Base-by-base conservation (phyloP, 1,140 invertebrate species). In the Papilio xuthus region DNA sequence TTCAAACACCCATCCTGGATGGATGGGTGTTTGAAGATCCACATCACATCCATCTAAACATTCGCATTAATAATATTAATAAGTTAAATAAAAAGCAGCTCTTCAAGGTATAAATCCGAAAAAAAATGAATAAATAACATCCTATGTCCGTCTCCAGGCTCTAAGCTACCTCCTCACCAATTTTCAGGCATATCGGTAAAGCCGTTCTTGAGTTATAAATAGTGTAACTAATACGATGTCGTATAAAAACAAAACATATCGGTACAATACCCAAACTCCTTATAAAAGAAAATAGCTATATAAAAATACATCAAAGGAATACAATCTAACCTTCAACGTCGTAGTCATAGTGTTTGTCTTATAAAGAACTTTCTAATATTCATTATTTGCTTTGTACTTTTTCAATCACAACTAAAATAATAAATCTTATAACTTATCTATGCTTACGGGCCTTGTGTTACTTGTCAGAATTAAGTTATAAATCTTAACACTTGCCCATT, bases 381-480 rank as follows among this genome's bases (percentile, higher is more conserved):
- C 53, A 56, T 56, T 56, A 56, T 9, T 56, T 20, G 6, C 53
- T 56, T 56, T 56, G 53, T 56, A 56, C 20, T 56, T 56, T 56
- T 56, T 56, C 53, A 56, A 56, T 56, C 53, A 56, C 6, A 4
- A 56, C n/a, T 56, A 56, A 23, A 23, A 56, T 18, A 20, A 56
- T 56, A 56, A 56, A 56, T 56, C 53, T 20, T 20, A 56, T 56
- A 56, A 56, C 53, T 20, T 56, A 56, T 60, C 53, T 60, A 20
- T 60, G 53, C 53, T n/a, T 60, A 10, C 20, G 20, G 53, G 53
- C 53, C 53, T 60, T 60, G 53, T 60, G 53, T 60, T 60, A 60
- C 53, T 60, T 60, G 53, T 60, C 53, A 60, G 53, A 60, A 60
- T 60, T 60, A 23, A 26, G 53, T 60, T 60, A 60, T 60, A 60